Evolutionary conservation across 2,797 vertebrate species (phyloP), one percentile per base, ranked within the genome.

Genomic region (Coracias cyanogaster): DNA sequence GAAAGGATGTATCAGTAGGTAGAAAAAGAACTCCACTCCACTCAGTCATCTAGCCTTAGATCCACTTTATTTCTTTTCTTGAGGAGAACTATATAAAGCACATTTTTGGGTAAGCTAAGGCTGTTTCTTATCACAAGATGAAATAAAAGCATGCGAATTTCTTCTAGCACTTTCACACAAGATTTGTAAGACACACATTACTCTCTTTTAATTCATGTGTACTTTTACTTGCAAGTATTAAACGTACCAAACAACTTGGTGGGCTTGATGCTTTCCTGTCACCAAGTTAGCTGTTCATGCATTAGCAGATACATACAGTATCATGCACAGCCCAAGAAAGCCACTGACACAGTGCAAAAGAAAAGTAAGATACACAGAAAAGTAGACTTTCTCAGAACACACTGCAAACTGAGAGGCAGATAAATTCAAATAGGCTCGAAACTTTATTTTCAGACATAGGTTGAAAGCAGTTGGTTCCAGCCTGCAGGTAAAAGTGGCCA

Each of bases 401-500:
- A 17, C 31, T 18, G 14, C 2, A 54, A 82, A 77, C 57, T 91
- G 70, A 85, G 43, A 74, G 54, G 33, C 37, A 87, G 51, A 87
- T 52, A 81, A 74, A 70, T 29, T 69, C 86, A 49, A 48, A 58
- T 43, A 65, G 11, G 45, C 55, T 83, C n/a, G 58, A 77, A 22
- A 60, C 14, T 8, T 35, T 48, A 25, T 65, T 88, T 61, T 60
- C 90, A 89, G 64, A 71, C 35, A 83, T 31, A 31, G 74, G 51
- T 65, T 91, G 76, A 93, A 95, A 92, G 93, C 94, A 94, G 91
- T 93, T 92, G 81, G 49, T 79, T 97, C 81, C 79, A 82, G 91
- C 98, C 98, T 98, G 98, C 98, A 98, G 98, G 98, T 98, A 98
- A 98, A 90, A 97, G 96, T 94, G 95, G 98, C 97, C 96, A 98